Conservation (phyloP, 2,797 vertebrate genomes). For the Rhinoraja longicauda region DNA sequence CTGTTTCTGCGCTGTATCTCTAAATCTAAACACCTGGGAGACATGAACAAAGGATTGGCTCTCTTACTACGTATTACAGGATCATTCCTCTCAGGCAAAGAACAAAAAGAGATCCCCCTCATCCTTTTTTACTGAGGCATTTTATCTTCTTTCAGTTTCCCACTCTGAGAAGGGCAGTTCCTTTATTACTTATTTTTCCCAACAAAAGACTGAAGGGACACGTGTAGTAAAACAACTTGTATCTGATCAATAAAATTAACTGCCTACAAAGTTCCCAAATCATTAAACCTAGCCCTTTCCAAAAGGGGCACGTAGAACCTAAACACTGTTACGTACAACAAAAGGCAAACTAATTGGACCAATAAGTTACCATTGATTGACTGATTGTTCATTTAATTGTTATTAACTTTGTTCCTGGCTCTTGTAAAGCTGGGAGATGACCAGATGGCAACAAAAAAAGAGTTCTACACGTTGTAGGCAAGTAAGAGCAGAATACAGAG, state of each 20-base stretch:
- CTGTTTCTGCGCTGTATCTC: too few species aligned
- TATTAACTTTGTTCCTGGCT: background rate
- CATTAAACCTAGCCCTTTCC: constrained; percentile 39
- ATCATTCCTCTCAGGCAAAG: constrained; percentile 70
- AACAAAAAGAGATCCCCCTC: constrained; percentile 75
- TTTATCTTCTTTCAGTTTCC: constrained; percentile 51
- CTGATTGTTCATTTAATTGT: constrained; percentile 31
- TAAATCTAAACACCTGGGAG: too few species aligned
- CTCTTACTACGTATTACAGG: constrained; percentile 78
- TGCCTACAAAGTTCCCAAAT: constrained; percentile 22
- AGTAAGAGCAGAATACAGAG: background rate
- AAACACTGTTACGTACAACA: constrained; percentile 48
- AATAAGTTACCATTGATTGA: constrained; percentile 21
- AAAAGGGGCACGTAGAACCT: constrained; percentile 52
- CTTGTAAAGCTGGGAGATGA: background rate
- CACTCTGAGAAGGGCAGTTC: constrained; percentile 58
- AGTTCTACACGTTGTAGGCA: background rate
- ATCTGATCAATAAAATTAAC: constrained; percentile 50
- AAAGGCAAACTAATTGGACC: constrained; percentile 46
- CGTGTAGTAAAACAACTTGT: constrained; percentile 47
- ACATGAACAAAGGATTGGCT: constrained; percentile 63
- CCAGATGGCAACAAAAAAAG: background rate
- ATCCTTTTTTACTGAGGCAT: constrained; percentile 79
- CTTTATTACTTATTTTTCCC: constrained; percentile 64
- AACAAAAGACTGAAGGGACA: constrained; percentile 66